Base-by-base conservation (phyloP, 2,113 vertebrate genomes). In the Macquaria ambigua region DNA sequence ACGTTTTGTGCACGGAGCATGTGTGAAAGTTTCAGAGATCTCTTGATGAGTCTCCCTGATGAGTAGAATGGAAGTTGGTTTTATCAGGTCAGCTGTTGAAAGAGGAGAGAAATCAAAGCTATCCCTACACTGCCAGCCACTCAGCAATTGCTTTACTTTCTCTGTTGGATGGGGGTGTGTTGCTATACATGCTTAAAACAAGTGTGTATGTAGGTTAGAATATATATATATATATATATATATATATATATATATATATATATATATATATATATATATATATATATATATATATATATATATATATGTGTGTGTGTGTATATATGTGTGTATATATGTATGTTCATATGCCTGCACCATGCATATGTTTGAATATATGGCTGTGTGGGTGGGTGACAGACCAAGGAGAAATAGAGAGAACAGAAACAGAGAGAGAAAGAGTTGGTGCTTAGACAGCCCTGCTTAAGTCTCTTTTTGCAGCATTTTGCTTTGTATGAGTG, bases 381-480 rank as follows among this genome's bases (percentile, higher is more conserved):
- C 70, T 89, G 81, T 70, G 87, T 93, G 87, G 89, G 87, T 75
- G 75, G 81, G 77, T 87, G 85, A 87, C 72, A 84, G 72, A 82
- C 67, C 58, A 72, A 77, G 66, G 72, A 85, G 50, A 66, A 64
- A 87, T 21, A 77, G 71, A 73, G 67, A 46, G 46, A 48, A 16
- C 15, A 48, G 46, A 48, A 48, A 48, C 14, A 1, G 16, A 83
- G 46, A 72, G 52, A 55, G 69, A 62, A 53, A 75, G 46, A 66
- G 46, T 20, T 31, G 12, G 34, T 72, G 34, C 66, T 72, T 23
- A 18, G 69, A 73, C 64, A 39, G 69, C 48, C 83, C 61, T 80
- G 43, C 46, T 64, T 20, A 67, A 79, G 46, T 74, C 77, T 63
- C 58, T 68, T 76, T 87, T 78, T 88, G 74, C 77, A 77, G 71